These are phyloP conservation scores for Mythimna pallens DNA, from an alignment of 2,888 invertebrate species.

Conservation along the genomic window DNA sequence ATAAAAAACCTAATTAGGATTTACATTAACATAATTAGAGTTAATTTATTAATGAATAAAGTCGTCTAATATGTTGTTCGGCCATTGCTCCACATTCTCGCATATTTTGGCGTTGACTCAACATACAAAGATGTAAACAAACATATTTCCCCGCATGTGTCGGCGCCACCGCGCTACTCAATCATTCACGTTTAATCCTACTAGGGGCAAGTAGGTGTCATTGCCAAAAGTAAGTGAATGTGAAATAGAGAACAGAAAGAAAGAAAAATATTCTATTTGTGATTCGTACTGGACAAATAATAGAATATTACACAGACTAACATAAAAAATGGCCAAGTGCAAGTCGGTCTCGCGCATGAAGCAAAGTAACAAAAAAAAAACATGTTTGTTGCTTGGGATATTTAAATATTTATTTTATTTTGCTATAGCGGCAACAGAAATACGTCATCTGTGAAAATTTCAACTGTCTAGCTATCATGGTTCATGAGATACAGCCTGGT, in stretches of 20 bases:
- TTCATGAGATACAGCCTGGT: too few species aligned
- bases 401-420: too few species aligned
- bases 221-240: background rate
- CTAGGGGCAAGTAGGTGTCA: constrained; percentile 20
- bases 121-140: background rate
- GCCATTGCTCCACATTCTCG: background rate
- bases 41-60: constrained; percentile 3
- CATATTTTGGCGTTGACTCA: constrained; percentile 1
- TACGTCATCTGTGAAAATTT: too few species aligned
- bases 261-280: too few species aligned
- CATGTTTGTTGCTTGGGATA: too few species aligned
- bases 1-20: background rate
- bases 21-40: background rate
- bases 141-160: background rate
- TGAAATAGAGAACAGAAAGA: background rate
- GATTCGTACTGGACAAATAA: background rate
- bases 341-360: too few species aligned
- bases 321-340: too few species aligned
- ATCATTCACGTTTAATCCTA: background rate
- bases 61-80: background rate
- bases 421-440: too few species aligned
- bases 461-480: too few species aligned
- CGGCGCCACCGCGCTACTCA: background rate
- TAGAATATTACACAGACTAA: background rate
- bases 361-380: too few species aligned